Evolutionary conservation across 2,888 invertebrate genomes (phyloP), one percentile per base, ranked within the genome.

Genomic region (Hirtodrosophila cameraria): DNA sequence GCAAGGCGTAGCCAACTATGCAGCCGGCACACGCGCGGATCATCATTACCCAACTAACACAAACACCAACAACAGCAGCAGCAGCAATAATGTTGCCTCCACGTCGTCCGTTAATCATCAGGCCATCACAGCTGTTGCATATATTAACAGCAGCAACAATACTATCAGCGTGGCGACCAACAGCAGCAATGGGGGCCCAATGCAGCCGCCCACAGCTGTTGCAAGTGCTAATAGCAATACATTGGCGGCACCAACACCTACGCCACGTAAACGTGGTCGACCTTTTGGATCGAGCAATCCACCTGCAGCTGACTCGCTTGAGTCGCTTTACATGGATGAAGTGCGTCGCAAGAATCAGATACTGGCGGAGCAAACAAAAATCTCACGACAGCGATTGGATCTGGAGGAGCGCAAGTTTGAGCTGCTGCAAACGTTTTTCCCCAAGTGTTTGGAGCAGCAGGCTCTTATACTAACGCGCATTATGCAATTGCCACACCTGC

Each of bases 371-470:
- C 88, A 89, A 35, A 79, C 77, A 16, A 84, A 89, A 66, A 89
- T 89, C 12, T 74, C 79, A 20, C 73, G 87, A 3, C 86, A 87
- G 35, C 87, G 88, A 11, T 38, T 89, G 38, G 79, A 75, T 38
- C 55, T 89, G 41, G 88, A 89, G 41, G 81, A 87, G 46, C 86
- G 89, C 12, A 89, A 89, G 50, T 43, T 89, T 11, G 81, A 79
- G 31, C 52, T 89, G 8, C 74, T 89, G 79, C 75, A 87, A 25
- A 76, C 76, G 25, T 89, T 88, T 70, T 85, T 89, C 41, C 88
- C 88, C 27, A 89, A 89, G 70, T 89, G 75, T 48, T 62, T 89
- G 62, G 86, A 88, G 28, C 74, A 87, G 45, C 88, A 89, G 59
- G 65, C 79, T 20, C 68, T 81, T 23, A 88, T 88, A n/a, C 48